A percentile compares a stretch with the other conserved stretches of the same genome.
These are phyloP conservation scores for Pristionchus exspectatus DNA, from an alignment of 2,888 invertebrate species.

Conservation along the genomic window DNA sequence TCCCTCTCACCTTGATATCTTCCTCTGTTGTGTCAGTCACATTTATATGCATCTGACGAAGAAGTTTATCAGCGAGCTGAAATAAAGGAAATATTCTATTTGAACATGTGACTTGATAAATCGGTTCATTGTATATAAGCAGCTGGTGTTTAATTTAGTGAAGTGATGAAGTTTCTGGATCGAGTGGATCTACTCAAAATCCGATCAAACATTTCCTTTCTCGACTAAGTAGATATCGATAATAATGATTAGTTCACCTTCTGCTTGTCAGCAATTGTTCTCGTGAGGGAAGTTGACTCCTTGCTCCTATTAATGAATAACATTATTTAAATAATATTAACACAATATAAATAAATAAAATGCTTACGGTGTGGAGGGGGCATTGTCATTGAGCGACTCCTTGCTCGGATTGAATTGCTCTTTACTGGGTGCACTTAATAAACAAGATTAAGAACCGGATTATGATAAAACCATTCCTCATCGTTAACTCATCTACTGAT, in stretches of 20 bases:
- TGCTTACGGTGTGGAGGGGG: not conserved
- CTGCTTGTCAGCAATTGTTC: not conserved
- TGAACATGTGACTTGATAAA: not conserved
- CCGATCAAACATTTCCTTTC: too few relatives aligned
- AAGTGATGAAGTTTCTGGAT: too few relatives aligned
- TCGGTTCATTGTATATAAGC: too few relatives aligned
- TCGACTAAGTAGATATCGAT: not conserved
- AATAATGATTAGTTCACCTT: not conserved
- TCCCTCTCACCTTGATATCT: not conserved
- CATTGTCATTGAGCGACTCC: not conserved
- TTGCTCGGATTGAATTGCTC: not conserved
- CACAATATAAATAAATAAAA: not conserved
- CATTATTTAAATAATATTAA: not conserved
- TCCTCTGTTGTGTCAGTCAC: constrained; percentile 19
- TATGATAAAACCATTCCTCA: not conserved
- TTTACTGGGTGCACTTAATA: not conserved
- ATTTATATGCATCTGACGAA: constrained; percentile 12
- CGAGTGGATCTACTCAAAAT: too few relatives aligned
- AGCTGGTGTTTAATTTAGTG: too few relatives aligned
- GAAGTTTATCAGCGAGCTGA: not conserved
- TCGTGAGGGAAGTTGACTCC: not conserved
- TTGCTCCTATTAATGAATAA: not conserved
- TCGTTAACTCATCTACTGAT: not conserved
- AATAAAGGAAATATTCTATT: not conserved
- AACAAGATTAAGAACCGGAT: not conserved